Percentiles rank a stretch among this genome's conserved stretches.
Evolutionary conservation across 1,140 invertebrate genomes (phyloP).

Genomic region (Drosophila mayri): DNA sequence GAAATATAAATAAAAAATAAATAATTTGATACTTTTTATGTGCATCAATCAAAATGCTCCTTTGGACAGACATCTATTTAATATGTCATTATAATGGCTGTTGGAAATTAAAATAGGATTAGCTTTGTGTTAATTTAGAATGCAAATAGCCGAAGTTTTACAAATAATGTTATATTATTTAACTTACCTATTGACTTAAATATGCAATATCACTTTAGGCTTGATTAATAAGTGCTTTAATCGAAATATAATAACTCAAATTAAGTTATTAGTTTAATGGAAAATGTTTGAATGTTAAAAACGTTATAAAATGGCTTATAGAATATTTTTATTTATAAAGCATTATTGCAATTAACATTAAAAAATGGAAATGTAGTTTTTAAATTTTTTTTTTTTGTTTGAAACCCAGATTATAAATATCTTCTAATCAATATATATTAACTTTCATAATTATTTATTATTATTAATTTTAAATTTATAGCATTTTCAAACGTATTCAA

Average conservation of each 20-base stretch:
- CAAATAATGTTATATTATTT: background rate
- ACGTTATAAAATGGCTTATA: background rate
- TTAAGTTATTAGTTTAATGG: background rate
- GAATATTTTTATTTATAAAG: background rate
- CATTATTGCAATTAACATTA: background rate
- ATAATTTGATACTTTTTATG: conserved; percentile 1
- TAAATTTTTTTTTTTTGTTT: no score
- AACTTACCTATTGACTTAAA: background rate
- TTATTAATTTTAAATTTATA: no score
- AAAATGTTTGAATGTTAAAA: background rate
- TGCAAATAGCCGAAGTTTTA: background rate
- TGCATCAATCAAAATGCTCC: conserved; percentile 23
- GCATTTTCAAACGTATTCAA: background rate
- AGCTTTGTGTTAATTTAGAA: background rate
- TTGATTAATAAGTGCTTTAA: background rate
- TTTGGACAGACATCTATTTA: background rate
- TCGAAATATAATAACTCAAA: background rate
- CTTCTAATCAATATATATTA: no score
- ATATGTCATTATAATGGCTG: conserved; percentile 6
- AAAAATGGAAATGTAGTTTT: background rate
- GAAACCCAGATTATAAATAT: no score
- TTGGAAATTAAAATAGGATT: conserved; percentile 2
- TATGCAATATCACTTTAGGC: background rate
- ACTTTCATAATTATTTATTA: no score
- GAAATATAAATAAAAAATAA: background rate